Base-by-base conservation (phyloP, 2,888 invertebrate genomes). In the Monoplex corrugatus region DNA sequence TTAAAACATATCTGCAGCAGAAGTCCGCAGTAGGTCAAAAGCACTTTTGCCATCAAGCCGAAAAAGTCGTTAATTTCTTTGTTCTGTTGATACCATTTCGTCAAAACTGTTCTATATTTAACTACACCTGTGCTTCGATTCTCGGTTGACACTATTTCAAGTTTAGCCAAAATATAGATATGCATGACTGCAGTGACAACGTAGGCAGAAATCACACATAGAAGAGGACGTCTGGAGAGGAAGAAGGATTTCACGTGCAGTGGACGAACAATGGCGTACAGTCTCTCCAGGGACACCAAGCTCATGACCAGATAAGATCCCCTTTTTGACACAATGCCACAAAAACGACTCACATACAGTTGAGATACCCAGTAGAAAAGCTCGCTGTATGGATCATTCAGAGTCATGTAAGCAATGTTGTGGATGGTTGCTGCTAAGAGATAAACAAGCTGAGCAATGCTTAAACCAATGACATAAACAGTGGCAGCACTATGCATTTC, bases 401-500 rank as follows among this genome's bases (percentile, higher is more conserved):
- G 13, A 3, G 5, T 80, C 40, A 35, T 84, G 83, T n/a, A 44
- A 10, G 63, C 23, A 16, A 85, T 38, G 38, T 57, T 44, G 35
- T n/a, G n/a, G n/a, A n/a, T n/a, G n/a, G n/a, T n/a, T n/a, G n/a
- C n/a, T n/a, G n/a, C n/a, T n/a, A n/a, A n/a, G n/a, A n/a, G n/a
- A n/a, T n/a, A n/a, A n/a, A 85, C 32, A 19, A 85, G 38, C 57
- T 85, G 85, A 3, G 35, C 85, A 1, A 63, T 5, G 19, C 38
- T 85, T 6, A 85, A 38, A 16, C 85, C 85, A 16, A 85, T 57
- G 63, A 86, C n/a, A 72, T 72, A 68, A 32, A 38, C 50, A 23
- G 57, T 38, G 6, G 86, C 43, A 32, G 68, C 86, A 28, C 72
- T 68, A 43, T 72, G 86, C 86, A 86, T 86, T 38, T 40, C 43